phyloP scores from a whole-genome alignment of 2,888 invertebrate species.

The Spilosoma lubricipeda region DNA sequence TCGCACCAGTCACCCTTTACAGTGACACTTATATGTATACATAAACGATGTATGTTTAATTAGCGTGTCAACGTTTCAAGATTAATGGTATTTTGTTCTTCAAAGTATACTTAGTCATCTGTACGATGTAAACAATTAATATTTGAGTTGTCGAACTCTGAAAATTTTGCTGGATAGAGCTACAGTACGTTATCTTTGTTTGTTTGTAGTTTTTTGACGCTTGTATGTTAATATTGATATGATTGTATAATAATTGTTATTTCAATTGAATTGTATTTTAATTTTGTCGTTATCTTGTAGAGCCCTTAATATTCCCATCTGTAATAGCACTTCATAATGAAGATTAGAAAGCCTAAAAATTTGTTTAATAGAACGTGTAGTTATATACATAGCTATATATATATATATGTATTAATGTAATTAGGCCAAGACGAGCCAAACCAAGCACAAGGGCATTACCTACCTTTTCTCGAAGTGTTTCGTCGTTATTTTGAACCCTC shows the following conservation, averaged over 20 bases:
- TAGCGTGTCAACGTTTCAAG: conserved; percentile 38
- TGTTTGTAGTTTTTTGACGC: too few species aligned
- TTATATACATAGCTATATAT: too few species aligned
- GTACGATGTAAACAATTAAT: conserved; percentile 19
- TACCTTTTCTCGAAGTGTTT: too few species aligned
- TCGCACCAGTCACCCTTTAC: conserved; percentile 61
- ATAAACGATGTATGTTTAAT: conserved; percentile 40
- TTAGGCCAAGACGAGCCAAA: too few species aligned
- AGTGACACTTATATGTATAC: conserved; percentile 45
- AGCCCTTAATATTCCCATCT: too few species aligned
- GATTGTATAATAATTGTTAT: too few species aligned
- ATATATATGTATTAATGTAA: too few species aligned
- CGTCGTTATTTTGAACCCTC: too few species aligned
- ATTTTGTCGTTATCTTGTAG: too few species aligned
- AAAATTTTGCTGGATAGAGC: conserved; percentile 21
- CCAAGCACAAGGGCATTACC: too few species aligned
- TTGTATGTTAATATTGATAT: too few species aligned
- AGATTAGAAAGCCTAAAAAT: neutral
- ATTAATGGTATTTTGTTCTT: conserved; percentile 29
- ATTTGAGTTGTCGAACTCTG: conserved; percentile 11
- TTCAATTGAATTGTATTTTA: too few species aligned
- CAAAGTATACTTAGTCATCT: conserved; percentile 26
- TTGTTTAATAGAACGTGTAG: neutral
- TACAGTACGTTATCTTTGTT: conserved; percentile 32
- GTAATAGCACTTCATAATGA: neutral